These are phyloP conservation scores for Myiotriccus ornatus DNA, from an alignment of 2,797 vertebrate genomes.

Conservation along the genomic window DNA sequence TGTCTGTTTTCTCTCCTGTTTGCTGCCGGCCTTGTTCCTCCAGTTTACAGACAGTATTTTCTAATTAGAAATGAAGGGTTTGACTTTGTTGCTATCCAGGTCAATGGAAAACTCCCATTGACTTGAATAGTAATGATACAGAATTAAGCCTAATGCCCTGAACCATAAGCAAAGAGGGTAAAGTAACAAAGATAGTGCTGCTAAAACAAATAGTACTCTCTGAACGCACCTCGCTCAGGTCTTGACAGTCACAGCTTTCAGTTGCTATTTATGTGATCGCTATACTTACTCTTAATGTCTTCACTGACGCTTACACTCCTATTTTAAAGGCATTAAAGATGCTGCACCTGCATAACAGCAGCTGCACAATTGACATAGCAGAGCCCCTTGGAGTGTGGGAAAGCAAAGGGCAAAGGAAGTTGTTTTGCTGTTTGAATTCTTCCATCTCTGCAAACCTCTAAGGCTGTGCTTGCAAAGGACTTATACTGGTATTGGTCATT, in stretches of 20 bases:
- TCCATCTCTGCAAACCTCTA: neutral
- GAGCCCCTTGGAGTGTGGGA: neutral
- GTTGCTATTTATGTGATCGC: neutral
- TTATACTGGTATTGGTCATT: neutral
- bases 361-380: neutral
- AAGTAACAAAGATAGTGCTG: neutral
- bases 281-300: neutral
- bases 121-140: neutral
- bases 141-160: neutral
- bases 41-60: neutral
- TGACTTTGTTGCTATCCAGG: constrained; percentile 14
- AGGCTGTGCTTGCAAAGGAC: neutral
- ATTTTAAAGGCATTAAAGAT: neutral
- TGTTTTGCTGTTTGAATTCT: neutral
- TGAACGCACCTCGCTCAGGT: neutral
- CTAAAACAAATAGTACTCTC: neutral
- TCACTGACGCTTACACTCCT: neutral
- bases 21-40: neutral
- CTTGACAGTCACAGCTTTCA: neutral
- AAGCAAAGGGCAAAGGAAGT: neutral
- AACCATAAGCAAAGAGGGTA: neutral
- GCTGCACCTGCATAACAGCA: neutral
- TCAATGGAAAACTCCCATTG: constrained; percentile 14
- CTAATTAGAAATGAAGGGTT: neutral
- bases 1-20: neutral